Percentiles rank a stretch among this genome's conserved stretches.
These are phyloP conservation scores for Oriolus oriolus DNA, from an alignment of 2,113 vertebrate genomes.

Conservation along the genomic window DNA sequence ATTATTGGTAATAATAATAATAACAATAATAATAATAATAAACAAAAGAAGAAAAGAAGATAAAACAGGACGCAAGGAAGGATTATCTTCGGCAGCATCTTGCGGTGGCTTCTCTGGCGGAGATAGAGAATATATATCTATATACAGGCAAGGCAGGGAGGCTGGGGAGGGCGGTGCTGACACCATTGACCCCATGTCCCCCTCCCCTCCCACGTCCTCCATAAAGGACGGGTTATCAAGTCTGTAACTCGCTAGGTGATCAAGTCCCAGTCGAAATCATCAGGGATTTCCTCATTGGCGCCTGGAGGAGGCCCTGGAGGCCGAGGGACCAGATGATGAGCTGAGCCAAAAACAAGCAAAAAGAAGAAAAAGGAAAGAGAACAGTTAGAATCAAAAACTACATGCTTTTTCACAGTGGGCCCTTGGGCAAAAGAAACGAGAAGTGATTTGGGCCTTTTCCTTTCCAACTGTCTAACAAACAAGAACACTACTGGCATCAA, in stretches of 20 bases:
- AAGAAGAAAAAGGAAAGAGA: background rate
- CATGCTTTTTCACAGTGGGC: background rate
- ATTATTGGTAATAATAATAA: slow-evolving; percentile 68
- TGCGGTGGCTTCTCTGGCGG: slow-evolving; percentile 74
- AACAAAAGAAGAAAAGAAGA: slow-evolving; percentile 68
- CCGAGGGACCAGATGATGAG: slow-evolving; percentile 76
- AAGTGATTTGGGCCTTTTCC: background rate
- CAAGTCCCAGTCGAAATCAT: slow-evolving; percentile 83
- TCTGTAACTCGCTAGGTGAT: slow-evolving; percentile 73
- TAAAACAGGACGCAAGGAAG: slow-evolving; percentile 69
- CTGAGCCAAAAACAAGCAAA: slow-evolving; percentile 40
- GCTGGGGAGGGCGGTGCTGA: background rate
- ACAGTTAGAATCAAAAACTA: background rate
- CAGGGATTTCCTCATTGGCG: slow-evolving; percentile 78
- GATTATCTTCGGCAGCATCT: slow-evolving; percentile 80
- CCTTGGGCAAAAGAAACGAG: background rate
- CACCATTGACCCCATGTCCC: slow-evolving; percentile 31
- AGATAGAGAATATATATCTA: slow-evolving; percentile 76
- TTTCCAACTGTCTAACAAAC: background rate
- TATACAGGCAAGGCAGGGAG: slow-evolving; percentile 67
- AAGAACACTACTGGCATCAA: background rate
- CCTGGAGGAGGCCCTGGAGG: slow-evolving; percentile 73
- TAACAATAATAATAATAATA: slow-evolving; percentile 73
- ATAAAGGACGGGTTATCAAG: slow-evolving; percentile 53
- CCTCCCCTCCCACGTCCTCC: slow-evolving; percentile 19